Evolutionary conservation across 1,140 invertebrate genomes (phyloP), one percentile per base, ranked within the genome.

Genomic region (Caenorhabditis remanei): DNA sequence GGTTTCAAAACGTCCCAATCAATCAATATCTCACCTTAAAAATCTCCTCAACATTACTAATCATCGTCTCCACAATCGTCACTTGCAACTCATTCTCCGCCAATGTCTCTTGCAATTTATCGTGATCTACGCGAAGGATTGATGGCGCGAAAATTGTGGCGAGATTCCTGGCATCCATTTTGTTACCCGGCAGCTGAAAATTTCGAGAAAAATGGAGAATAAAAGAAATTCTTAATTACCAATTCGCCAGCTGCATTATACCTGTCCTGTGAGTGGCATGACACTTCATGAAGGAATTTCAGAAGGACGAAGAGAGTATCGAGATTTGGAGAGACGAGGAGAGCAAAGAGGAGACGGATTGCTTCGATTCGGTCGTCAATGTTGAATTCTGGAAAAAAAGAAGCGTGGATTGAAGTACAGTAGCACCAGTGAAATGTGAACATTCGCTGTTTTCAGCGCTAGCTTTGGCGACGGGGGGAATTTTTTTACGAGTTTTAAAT

Each of bases 91-190:
- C 87, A 71, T 87, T 88, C 32, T 88, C 85, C 19, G 55, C 58
- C 19, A 88, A 16, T 8, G 58, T 87, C n/a, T 67, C 86, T 21
- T 65, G 84, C 16, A 71, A 8, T 50, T 88, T 88, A 24, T 83
- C 79, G 48, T 86, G 84, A 53, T 86, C 84, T n/a, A 85, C 61
- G 8, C 87, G 65, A 16, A 88, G 65, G 48, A 88, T 88, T 6
- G 55, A 87, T 3, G 87, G 87, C 21, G 85, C 87, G 61, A 88
- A 88, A 7, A 88, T 88, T 6, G 87, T 88, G 16, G 87, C 87
- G 6, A 88, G 61, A 50, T 88, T 88, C 9, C 63, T 50, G 16
- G 87, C 85, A 46, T 88, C 85, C 87, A 88, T 88, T 43, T 88
- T 88, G 82, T 88, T 88, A 40, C 87, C 87, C 13, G 71, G 48